Conservation (phyloP, 2,888 invertebrate genomes). For the Machimus atricapillus region DNA sequence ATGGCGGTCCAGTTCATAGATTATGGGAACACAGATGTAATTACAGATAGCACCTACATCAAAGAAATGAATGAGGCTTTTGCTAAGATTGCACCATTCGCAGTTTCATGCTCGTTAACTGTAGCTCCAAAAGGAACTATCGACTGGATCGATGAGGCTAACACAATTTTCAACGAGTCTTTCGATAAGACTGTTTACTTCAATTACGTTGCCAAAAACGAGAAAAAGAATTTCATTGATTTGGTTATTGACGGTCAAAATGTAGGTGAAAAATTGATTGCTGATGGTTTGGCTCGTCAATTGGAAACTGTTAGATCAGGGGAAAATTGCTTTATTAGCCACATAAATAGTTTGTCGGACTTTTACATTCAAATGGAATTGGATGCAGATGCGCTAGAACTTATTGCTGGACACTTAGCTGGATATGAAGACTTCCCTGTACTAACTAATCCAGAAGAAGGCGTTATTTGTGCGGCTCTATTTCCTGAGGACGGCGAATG, state of each 20-base stretch:
- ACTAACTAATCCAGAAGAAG: conserved; percentile 63
- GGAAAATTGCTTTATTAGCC: conserved; percentile 75
- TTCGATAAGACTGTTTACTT: conserved; percentile 56
- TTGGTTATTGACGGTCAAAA: conserved; percentile 69
- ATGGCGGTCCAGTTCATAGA: conserved; percentile 80
- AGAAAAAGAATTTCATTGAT: conserved; percentile 66
- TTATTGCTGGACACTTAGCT: conserved; percentile 67
- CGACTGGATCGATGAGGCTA: conserved; percentile 72
- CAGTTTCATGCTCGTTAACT: conserved; percentile 72
- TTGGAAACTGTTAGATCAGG: conserved; percentile 66
- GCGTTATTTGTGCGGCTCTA: conserved; percentile 70
- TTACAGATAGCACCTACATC: conserved; percentile 69
- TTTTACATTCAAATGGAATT: conserved; percentile 82
- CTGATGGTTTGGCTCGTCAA: conserved; percentile 67
- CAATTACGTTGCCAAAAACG: conserved; percentile 59
- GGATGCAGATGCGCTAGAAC: conserved; percentile 67
- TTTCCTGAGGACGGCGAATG: conserved; percentile 72
- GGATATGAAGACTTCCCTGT: conserved; percentile 66
- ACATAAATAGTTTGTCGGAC: conserved; percentile 75
- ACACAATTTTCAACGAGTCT: conserved; percentile 66
- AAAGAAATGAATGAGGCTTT: conserved; percentile 70
- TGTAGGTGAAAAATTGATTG: conserved; percentile 68
- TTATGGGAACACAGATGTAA: conserved; percentile 79
- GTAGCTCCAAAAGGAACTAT: conserved; percentile 70
- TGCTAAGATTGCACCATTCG: conserved; percentile 66